These are phyloP conservation scores for Synanthedon andrenaeformis DNA, from an alignment of 2,888 invertebrate species.

Conservation along the genomic window DNA sequence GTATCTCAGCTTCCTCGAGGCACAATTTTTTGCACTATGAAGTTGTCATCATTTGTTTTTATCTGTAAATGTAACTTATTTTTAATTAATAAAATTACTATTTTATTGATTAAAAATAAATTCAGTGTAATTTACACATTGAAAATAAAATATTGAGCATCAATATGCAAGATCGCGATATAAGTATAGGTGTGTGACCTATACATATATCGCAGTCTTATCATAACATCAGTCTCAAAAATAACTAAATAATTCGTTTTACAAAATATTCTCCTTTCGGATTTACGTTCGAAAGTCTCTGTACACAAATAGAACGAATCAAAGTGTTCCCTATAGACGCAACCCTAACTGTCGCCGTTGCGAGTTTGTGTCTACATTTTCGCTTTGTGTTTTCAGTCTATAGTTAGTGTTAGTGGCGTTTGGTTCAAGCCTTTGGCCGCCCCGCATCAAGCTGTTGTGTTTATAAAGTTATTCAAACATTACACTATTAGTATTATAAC, in stretches of 20 bases:
- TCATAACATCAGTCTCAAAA: no score
- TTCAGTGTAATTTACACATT: no score
- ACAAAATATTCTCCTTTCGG: neutral
- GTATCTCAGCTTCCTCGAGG: neutral
- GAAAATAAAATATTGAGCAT: no score
- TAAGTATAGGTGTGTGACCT: no score
- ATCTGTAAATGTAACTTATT: no score
- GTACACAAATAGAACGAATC: constrained; percentile 22
- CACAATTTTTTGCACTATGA: neutral
- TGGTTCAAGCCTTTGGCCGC: constrained; percentile 16
- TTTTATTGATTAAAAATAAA: no score
- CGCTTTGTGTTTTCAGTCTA: constrained; percentile 26
- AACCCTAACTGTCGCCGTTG: constrained; percentile 18
- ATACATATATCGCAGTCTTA: no score
- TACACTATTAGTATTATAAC: neutral
- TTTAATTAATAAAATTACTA: no score
- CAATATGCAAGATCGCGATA: no score
- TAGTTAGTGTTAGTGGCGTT: constrained; percentile 14
- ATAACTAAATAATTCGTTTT: no score
- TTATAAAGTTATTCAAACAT: neutral
- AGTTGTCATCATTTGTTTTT: no score
- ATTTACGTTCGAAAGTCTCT: neutral
- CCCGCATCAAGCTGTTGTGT: neutral
- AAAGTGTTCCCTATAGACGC: constrained; percentile 19
- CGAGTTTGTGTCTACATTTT: constrained; percentile 23